Evolutionary conservation across 2,113 vertebrate species (phyloP).

Genomic region (Crypturellus undulatus): DNA sequence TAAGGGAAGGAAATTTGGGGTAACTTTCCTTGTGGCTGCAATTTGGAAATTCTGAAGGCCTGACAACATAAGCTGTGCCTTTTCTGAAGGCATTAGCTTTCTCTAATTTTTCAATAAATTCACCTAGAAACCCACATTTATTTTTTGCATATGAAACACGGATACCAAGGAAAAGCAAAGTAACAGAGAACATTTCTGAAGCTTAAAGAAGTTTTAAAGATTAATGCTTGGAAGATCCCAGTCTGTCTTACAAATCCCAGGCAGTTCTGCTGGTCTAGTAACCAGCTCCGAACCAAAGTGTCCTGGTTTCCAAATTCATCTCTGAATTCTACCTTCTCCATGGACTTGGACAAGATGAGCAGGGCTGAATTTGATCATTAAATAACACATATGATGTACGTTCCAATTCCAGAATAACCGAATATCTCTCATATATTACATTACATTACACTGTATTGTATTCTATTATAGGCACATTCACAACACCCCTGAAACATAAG

Average conservation of each 20-base stretch:
- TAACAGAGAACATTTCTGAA: not conserved
- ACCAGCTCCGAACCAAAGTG: not conserved
- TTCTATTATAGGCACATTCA: not conserved
- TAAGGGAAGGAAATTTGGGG: constrained; percentile 6
- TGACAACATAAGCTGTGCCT: not conserved
- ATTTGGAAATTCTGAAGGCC: not conserved
- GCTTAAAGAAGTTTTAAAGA: not conserved
- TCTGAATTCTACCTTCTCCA: not conserved
- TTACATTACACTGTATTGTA: not conserved
- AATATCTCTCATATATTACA: not conserved
- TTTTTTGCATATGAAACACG: not conserved
- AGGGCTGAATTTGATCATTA: not conserved
- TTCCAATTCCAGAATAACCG: not conserved
- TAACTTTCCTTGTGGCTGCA: constrained; percentile 18
- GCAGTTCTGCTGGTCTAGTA: not conserved
- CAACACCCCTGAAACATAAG: not conserved
- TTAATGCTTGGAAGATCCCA: not conserved
- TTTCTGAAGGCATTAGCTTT: not conserved
- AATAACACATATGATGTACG: not conserved
- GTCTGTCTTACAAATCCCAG: not conserved
- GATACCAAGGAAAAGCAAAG: not conserved
- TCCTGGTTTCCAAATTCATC: not conserved
- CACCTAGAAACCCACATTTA: not conserved
- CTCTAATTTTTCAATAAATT: not conserved
- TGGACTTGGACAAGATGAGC: not conserved